A percentile compares a stretch with the other conserved stretches of the same genome.
Conservation (phyloP, 2,113 vertebrate genomes). For the Prunella fulvescens region DNA sequence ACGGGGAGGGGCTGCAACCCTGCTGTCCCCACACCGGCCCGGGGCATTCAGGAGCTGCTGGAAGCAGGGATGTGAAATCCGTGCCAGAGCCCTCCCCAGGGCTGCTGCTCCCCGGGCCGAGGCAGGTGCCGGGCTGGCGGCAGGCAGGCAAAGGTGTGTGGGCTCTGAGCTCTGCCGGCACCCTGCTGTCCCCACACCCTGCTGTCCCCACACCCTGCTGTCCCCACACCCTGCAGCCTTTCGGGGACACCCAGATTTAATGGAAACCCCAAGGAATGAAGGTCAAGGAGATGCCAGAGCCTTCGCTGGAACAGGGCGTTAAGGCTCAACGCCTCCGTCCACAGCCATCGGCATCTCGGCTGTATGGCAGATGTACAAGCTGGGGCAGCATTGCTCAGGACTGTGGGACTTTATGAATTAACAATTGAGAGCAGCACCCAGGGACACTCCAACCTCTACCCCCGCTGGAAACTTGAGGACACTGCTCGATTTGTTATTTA, state of each 20-base stretch:
- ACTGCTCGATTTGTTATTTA: constrained; percentile 34
- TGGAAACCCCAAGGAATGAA: background rate
- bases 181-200: background rate
- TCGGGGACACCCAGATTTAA: background rate
- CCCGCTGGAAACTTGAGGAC: constrained; percentile 16
- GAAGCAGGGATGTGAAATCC: background rate
- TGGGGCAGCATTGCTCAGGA: background rate
- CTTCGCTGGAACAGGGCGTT: accelerated
- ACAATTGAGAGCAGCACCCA: background rate
- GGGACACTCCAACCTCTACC: constrained; percentile 1
- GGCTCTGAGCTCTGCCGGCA: background rate
- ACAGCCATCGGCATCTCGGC: background rate
- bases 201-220: background rate
- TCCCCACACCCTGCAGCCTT: background rate
- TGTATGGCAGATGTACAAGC: background rate
- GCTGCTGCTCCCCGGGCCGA: background rate
- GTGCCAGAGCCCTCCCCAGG: background rate
- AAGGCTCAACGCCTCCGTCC: background rate
- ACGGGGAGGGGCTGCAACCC: background rate
- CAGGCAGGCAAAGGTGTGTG: background rate
- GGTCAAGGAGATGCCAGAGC: background rate
- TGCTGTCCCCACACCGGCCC: too few relatives aligned
- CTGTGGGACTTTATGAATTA: constrained; percentile 39
- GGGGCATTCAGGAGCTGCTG: background rate
- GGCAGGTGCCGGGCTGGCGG: background rate